phyloP scores from a whole-genome alignment of 2,888 invertebrate genomes.

The Andrena praecox region DNA sequence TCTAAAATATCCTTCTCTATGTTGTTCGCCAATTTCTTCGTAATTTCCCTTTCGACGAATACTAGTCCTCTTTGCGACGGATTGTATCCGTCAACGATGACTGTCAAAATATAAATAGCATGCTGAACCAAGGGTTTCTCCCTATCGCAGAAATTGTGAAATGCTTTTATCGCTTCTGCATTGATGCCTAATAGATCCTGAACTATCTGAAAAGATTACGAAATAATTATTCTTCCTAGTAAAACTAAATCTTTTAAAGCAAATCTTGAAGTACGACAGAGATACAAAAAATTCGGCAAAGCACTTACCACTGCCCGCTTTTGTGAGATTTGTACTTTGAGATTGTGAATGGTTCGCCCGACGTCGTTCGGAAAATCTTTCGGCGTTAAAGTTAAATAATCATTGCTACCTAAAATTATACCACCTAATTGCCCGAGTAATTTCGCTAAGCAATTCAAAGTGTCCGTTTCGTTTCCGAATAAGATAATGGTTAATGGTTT shows the following conservation, averaged over 20 bases:
- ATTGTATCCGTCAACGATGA: slow-evolving; percentile 78
- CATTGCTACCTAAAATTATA: slow-evolving; percentile 68
- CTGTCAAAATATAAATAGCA: slow-evolving; percentile 85
- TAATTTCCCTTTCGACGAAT: slow-evolving; percentile 82
- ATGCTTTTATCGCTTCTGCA: slow-evolving; percentile 82
- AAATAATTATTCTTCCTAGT: neutral
- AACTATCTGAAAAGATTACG: slow-evolving; percentile 75
- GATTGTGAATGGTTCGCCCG: slow-evolving; percentile 79
- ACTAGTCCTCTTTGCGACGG: slow-evolving; percentile 60
- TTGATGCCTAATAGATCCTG: slow-evolving; percentile 77
- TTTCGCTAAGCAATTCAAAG: slow-evolving; percentile 78
- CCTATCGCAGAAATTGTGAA: slow-evolving; percentile 87
- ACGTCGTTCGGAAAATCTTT: slow-evolving; percentile 77
- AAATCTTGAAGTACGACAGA: neutral
- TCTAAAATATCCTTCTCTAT: slow-evolving; percentile 84
- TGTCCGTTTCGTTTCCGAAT: slow-evolving; percentile 78
- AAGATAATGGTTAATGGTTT: slow-evolving; percentile 84
- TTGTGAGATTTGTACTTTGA: slow-evolving; percentile 60
- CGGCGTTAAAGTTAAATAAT: slow-evolving; percentile 63
- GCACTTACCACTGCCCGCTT: slow-evolving; percentile 77
- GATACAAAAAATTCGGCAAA: neutral
- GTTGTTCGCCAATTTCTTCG: slow-evolving; percentile 79
- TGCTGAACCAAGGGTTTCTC: slow-evolving; percentile 84
- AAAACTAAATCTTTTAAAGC: slow-evolving; percentile 8
- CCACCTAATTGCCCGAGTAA: slow-evolving; percentile 80